Conservation (phyloP, 2,113 vertebrate species). For the Platanista minor region DNA sequence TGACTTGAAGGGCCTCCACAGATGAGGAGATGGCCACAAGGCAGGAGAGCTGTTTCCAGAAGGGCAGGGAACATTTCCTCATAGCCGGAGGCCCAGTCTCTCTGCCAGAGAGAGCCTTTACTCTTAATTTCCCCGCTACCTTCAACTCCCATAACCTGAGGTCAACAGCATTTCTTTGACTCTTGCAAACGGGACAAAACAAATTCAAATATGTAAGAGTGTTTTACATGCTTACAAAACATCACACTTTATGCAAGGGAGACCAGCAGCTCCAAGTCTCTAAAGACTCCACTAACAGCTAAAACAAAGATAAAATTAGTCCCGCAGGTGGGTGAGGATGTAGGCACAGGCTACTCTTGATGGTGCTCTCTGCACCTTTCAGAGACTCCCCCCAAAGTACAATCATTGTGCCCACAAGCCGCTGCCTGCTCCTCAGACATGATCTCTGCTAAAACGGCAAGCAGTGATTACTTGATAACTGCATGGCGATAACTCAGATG, state of each 20-base stretch:
- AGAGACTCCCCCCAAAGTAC: background rate
- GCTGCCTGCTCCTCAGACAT: background rate
- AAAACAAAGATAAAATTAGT: slow-evolving; percentile 48
- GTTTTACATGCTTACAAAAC: slow-evolving; percentile 16
- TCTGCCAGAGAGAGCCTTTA: background rate
- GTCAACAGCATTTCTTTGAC: background rate
- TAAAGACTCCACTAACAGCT: background rate
- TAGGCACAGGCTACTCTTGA: background rate
- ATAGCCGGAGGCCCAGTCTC: background rate
- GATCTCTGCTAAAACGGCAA: background rate
- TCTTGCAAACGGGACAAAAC: background rate
- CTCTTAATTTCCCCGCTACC: background rate
- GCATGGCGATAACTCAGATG: background rate
- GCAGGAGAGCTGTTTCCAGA: background rate
- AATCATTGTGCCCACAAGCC: background rate
- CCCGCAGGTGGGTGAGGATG: slow-evolving; percentile 10
- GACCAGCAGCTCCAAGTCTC: background rate
- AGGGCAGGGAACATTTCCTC: background rate
- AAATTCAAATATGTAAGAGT: background rate
- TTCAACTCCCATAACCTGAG: background rate
- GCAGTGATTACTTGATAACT: background rate
- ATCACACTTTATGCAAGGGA: background rate
- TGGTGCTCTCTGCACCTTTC: background rate
- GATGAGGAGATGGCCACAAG: background rate
- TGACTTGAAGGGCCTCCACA: background rate